These are phyloP conservation scores for Gobiocypris rarus DNA, from an alignment of 2,113 vertebrate species.

Conservation along the genomic window DNA sequence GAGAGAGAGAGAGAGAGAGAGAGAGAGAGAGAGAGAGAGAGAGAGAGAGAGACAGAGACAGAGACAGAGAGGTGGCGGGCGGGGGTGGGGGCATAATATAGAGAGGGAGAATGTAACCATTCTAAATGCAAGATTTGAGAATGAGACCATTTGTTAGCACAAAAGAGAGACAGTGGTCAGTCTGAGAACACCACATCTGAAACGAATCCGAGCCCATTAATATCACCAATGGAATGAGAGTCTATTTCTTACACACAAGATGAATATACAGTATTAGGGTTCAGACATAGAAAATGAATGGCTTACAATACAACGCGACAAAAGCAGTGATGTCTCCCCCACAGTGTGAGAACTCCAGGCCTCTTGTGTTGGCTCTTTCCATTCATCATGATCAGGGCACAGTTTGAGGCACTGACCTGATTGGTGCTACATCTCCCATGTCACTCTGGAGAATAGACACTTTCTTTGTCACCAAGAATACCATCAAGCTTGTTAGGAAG, in stretches of 20 bases:
- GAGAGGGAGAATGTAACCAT: not conserved
- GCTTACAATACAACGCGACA: constrained; percentile 38
- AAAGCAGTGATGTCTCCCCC: constrained; percentile 40
- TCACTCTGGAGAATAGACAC: constrained; percentile 74
- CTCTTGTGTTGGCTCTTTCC: constrained; percentile 62
- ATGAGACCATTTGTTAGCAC: not conserved
- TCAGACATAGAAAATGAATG: constrained; percentile 50
- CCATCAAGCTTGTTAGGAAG: constrained; percentile 78
- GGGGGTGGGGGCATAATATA: not conserved
- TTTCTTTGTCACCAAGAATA: constrained; percentile 74
- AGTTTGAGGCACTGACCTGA: constrained; percentile 71
- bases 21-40: not conserved
- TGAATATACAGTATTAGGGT: constrained; percentile 51
- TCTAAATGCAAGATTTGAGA: not conserved
- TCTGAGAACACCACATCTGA: constrained; percentile 2
- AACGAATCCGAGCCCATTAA: not conserved
- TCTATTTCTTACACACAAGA: constrained; percentile 40
- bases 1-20: not conserved
- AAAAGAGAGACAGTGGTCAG: not conserved
- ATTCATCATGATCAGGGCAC: constrained; percentile 74
- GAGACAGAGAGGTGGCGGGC: constrained; percentile 26
- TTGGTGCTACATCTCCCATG: constrained; percentile 75
- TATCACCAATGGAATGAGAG: constrained; percentile 16
- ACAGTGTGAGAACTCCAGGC: constrained; percentile 71
- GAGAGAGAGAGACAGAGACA: not conserved